Base-by-base conservation (phyloP, 1,140 invertebrate genomes). In the Caligus rogercresseyi region DNA sequence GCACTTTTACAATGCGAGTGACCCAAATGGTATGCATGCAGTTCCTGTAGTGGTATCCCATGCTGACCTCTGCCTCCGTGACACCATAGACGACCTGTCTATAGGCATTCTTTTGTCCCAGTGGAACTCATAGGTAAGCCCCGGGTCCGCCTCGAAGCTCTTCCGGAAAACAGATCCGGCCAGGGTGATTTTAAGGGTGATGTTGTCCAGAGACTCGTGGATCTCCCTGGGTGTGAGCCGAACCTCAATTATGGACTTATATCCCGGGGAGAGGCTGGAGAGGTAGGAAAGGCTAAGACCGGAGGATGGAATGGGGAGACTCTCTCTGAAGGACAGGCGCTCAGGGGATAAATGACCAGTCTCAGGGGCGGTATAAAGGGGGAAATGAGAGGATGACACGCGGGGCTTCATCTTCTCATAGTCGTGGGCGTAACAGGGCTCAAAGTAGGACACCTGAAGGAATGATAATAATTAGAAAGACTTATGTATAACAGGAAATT, bases 91-190 rank as follows among this genome's bases (percentile, higher is more conserved):
- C 91, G 62, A 89, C 80, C 75, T 97, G 92, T 25, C 87, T 80
- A 52, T 70, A 69, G 83, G 68, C 89, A 71, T 98, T 60, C 88
- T 76, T 71, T 95, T 92, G 72, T 94, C 91, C 94, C 94, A 97
- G 0, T 90, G 86, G 71, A 93, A 97, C 0, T 87, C 89, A 73
- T 95, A 91, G 52, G 85, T 89, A 24, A 98, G 76, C 71, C 92
- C 87, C 0, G 90, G 86, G 73, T 96, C 91, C 0, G 93, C 91
- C 72, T 97, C 92, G 71, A 97, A 95, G 1, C 84, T 85, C 73
- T 89, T 87, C 69, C 94, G 61, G 63, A 70, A 71, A 20, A 71
- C 67, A 3, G 68, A 64, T 13, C 70, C 67, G 59, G 65, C 67
- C 0, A 68, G 56, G n/a, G 65, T 67, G 16, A 77, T 71, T 61